These are phyloP conservation scores for Rhamnusium bicolor DNA, from an alignment of 2,888 invertebrate species.

Conservation along the genomic window DNA sequence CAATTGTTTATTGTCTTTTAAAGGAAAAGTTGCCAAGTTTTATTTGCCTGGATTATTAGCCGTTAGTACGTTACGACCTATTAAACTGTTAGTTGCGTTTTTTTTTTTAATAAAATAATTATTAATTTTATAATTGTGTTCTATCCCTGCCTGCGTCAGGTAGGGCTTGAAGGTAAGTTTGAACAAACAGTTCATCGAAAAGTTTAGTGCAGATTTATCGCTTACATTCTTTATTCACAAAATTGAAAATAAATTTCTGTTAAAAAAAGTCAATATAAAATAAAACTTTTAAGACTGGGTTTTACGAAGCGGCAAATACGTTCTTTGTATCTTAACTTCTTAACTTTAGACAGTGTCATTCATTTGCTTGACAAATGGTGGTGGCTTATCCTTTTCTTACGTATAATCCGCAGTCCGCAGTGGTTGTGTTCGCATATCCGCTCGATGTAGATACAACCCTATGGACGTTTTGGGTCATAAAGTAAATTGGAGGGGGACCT, in stretches of 20 bases:
- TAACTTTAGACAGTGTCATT: not conserved
- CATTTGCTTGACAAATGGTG: slow-evolving; percentile 12
- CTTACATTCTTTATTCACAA: too few species aligned
- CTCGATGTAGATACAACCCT: slow-evolving; percentile 9
- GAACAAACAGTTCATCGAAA: not conserved
- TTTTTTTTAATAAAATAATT: too few species aligned
- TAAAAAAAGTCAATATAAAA: not conserved
- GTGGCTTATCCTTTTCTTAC: not conserved
- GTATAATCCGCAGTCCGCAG: not conserved
- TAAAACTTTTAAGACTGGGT: not conserved
- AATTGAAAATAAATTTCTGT: not conserved
- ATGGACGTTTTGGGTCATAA: slow-evolving; percentile 7
- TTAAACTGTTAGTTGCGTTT: too few species aligned
- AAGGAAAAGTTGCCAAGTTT: too few species aligned
- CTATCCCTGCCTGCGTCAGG: too few species aligned
- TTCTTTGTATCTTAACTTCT: not conserved
- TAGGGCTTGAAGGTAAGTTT: not conserved
- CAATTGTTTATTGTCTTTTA: too few species aligned
- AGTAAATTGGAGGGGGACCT: slow-evolving; percentile 9
- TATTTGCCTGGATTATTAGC: too few species aligned
- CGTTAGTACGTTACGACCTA: too few species aligned
- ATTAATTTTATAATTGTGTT: too few species aligned
- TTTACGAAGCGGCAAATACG: not conserved
- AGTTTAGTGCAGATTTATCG: not conserved
- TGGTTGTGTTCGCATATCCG: not conserved